Percentiles rank a stretch among this genome's conserved stretches.
phyloP scores from a whole-genome alignment of 2,113 vertebrate genomes.

The Nansenia antarctica region DNA sequence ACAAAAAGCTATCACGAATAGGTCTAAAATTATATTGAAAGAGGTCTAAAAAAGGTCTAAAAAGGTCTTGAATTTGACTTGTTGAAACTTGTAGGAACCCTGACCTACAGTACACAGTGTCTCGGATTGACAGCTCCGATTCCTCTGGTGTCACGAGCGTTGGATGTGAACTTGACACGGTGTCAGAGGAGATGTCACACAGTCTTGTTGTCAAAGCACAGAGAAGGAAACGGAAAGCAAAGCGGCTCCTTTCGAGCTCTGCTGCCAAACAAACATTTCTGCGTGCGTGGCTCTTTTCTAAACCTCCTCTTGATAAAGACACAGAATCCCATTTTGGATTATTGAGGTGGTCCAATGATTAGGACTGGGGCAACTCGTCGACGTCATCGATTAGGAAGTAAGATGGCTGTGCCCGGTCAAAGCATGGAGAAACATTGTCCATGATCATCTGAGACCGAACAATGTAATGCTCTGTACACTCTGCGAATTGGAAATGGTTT shows the following conservation, averaged over 20 bases:
- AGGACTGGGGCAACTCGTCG: neutral
- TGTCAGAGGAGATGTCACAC: neutral
- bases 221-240: neutral
- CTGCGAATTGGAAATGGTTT: no score
- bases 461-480: no score
- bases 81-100: no score
- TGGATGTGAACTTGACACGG: neutral
- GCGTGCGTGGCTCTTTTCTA: slow-evolving; percentile 11
- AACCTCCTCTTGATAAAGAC: slow-evolving; percentile 1
- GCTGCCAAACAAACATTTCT: neutral
- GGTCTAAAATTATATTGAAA: no score
- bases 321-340: slow-evolving; percentile 15
- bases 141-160: neutral
- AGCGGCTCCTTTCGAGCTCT: neutral
- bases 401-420: no score
- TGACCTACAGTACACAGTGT: neutral
- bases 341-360: slow-evolving; percentile 16
- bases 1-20: no score
- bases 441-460: no score
- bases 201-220: neutral
- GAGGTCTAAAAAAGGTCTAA: no score
- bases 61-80: no score
- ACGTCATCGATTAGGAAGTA: no score
- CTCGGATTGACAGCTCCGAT: neutral
- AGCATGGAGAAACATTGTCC: no score